Evolutionary conservation across 2,888 invertebrate species (phyloP), one percentile per base, ranked within the genome.

Genomic region (Ypsolopha sequella): DNA sequence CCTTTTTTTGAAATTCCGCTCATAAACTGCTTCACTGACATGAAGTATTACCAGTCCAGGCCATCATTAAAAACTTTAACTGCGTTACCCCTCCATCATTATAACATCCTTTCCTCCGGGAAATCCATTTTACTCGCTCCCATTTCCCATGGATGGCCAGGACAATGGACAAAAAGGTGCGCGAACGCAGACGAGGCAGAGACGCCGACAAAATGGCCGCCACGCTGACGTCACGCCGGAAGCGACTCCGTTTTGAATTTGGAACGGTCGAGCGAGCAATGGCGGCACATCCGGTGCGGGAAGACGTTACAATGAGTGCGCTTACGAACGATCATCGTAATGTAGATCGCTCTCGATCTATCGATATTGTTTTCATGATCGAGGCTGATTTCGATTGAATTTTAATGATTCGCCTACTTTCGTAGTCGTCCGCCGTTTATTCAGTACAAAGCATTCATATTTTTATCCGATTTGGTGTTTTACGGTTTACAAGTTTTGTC

Each of bases 201-300:
- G 53, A 54, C 53, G 48, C 34, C 48, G 45, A 63, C 74, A 76
- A 78, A 76, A 78, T 78, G 77, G 78, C 76, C 58, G 73, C 54
- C 68, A 46, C 14, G 68, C 56, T 82, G 82, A 84, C 82, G 82
- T 82, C 81, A 81, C 76, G 71, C 81, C 85, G 85, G 85, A 85
- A 85, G 76, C 74, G 71, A 70, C 85, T 85, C 84, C 84, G 84
- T 84, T 82, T 84, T 82, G 81, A 85, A 84, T 86, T 86, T 77
- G 76, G 81, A 80, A 84, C 82, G 85, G 85, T 86, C 85, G 81
- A 84, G 79, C 80, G 82, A 76, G 80, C 82, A 82, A 80, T 84
- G 84, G 82, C 78, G 80, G 84, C 70, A 81, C 85, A 85, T 86
- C 85, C 85, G 84, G 81, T 71, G 68, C 60, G 61, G 65, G 81